Conservation (phyloP, 2,113 vertebrate genomes). For the Hystrix brachyura region DNA sequence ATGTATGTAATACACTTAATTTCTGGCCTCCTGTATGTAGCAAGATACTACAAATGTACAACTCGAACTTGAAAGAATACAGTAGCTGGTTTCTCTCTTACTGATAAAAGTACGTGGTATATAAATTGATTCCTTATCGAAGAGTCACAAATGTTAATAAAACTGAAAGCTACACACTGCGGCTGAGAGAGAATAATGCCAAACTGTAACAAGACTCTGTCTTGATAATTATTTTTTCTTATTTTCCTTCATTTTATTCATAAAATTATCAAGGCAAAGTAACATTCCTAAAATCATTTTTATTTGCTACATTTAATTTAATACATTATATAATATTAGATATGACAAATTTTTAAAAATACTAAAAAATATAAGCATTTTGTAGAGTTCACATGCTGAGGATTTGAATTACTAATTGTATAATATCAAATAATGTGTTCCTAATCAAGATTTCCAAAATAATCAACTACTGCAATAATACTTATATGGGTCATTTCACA, state of each 20-base stretch:
- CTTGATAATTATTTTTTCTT: neutral
- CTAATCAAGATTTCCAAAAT: constrained; percentile 13
- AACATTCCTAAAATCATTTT: constrained; percentile 20
- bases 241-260: neutral
- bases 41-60: neutral
- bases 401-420: neutral
- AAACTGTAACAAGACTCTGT: neutral
- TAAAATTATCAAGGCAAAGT: neutral
- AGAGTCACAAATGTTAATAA: constrained; percentile 1
- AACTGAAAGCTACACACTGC: neutral
- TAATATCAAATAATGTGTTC: neutral
- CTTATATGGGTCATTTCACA: neutral
- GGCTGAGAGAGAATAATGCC: neutral
- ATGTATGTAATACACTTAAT: neutral
- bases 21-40: neutral
- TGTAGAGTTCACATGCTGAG: neutral
- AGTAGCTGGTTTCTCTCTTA: neutral
- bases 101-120: neutral
- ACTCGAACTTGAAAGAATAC: neutral
- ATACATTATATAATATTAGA: neutral
- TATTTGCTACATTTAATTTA: constrained; percentile 8
- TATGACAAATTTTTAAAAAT: constrained; percentile 31
- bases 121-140: neutral
- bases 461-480: neutral
- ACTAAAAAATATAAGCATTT: neutral